phyloP scores from a whole-genome alignment of 2,113 vertebrate genomes.

The Euleptes europaea region DNA sequence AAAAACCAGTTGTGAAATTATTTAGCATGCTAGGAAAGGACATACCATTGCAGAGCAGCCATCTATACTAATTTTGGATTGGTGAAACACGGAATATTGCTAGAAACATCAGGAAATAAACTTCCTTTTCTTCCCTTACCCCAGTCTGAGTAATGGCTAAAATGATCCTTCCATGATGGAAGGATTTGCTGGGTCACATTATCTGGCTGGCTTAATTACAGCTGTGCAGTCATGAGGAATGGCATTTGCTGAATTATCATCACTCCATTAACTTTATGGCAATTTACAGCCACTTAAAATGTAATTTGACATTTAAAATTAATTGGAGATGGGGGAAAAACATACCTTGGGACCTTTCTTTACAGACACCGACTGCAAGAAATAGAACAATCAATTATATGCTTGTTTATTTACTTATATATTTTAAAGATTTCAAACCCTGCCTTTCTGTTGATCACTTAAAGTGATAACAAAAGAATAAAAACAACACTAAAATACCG shows the following conservation, averaged over 20 bases:
- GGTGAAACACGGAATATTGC: not conserved
- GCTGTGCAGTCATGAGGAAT: not conserved
- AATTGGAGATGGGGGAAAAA: not conserved
- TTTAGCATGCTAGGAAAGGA: not conserved
- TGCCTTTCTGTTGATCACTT: too few relatives aligned
- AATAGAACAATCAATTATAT: not conserved
- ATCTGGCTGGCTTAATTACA: not conserved
- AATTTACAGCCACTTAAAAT: not conserved
- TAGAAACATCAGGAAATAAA: not conserved
- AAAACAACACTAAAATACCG: too few relatives aligned
- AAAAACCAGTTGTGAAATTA: not conserved
- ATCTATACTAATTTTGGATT: not conserved
- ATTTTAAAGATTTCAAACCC: too few relatives aligned
- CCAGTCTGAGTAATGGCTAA: not conserved
- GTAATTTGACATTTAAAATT: not conserved
- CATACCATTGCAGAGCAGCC: not conserved
- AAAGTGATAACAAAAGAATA: too few relatives aligned
- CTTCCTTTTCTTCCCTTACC: too few relatives aligned
- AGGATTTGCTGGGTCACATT: not conserved
- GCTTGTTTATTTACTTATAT: not conserved
- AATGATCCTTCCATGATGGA: not conserved
- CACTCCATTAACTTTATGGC: not conserved
- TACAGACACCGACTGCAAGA: not conserved
- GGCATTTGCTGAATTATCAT: not conserved
- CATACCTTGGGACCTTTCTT: not conserved